Evolutionary conservation across 1,140 invertebrate genomes (phyloP), one percentile per base, ranked within the genome.

Genomic region (Caerostris darwini): DNA sequence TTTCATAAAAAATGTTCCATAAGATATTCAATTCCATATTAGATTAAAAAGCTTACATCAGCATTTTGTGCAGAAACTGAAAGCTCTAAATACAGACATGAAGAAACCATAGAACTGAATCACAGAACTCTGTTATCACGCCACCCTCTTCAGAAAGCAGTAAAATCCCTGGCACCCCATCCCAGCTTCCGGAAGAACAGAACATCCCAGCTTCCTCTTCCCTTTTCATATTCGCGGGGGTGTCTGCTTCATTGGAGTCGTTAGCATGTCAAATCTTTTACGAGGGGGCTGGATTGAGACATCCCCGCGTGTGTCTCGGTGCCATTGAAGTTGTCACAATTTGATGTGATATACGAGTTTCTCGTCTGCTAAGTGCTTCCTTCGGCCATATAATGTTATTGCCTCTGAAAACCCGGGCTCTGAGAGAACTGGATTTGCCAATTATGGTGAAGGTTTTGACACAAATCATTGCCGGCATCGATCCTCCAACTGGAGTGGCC

Each of bases 231-330:
- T 83, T 17, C 14, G 81, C 81, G 53, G 56, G 81, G 81, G 81
- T 57, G 53, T 83, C 81, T 56, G 53, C 81, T 54, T 83, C 81
- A 83, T 83, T 19, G 17, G 81, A 54, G n/a, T 83, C 81, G 81
- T 83, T 83, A 83, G 81, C 81, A 57, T 83, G 81, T 56, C 81
- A 57, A 83, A 54, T 83, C 56, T 83, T 34, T 83, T 83, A 83
- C 81, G 81, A 83, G 53, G 53, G 53, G 12, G 53, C 34, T 34
- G 34, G 34, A 34, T 34, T 34, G 34, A 34, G 34, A 34, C 34
- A 34, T 34, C 34, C 34, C 34, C 34, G 34, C 34, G 34, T 34
- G 34, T 34, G 34, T 17, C n/a, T 54, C 14, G 10, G 81, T 19
- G 6, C 81, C 81, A 83, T 83, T 83, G 81, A 83, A 83, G 81